These are phyloP conservation scores for Entosphenus tridentatus DNA, from an alignment of 2,113 vertebrate genomes.

Conservation along the genomic window DNA sequence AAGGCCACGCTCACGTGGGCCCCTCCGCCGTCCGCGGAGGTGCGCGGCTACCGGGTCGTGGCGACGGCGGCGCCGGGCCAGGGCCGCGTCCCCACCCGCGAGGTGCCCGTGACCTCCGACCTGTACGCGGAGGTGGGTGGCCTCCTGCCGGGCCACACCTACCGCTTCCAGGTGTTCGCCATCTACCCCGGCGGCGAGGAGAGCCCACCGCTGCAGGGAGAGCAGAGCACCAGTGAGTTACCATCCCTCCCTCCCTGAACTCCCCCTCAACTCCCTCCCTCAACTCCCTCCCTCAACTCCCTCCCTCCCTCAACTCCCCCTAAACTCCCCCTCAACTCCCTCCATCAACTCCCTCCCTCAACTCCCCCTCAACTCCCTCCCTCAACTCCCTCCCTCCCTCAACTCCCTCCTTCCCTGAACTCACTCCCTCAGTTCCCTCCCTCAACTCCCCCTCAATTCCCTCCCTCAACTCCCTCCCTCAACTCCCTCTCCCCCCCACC, in stretches of 20 bases:
- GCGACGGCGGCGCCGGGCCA: conserved; percentile 33
- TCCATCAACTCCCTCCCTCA: no score
- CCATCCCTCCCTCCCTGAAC: neutral
- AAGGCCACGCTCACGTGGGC: conserved; percentile 70
- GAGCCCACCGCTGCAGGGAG: conserved; percentile 50
- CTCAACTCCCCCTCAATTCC: no score
- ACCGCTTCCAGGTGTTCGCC: conserved; percentile 52
- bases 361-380: no score
- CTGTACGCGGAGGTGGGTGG: conserved; percentile 40
- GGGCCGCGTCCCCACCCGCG: conserved; percentile 25
- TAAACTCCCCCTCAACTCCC: no score
- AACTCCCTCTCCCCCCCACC: no score
- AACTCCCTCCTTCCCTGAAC: no score
- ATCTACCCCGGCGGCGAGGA: conserved; percentile 31
- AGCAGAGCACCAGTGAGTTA: conserved; percentile 60
- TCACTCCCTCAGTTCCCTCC: no score
- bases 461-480: no score
- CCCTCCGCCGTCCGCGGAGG: conserved; percentile 19
- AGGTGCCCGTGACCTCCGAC: conserved; percentile 36
- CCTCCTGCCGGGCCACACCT: conserved; percentile 54
- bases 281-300: conserved; percentile 22
- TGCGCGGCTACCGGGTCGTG: conserved; percentile 56
- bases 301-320: no score
- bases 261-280: conserved; percentile 30
- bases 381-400: no score